Conservation (phyloP, 2,113 vertebrate genomes). For the Pedionomus torquatus region DNA sequence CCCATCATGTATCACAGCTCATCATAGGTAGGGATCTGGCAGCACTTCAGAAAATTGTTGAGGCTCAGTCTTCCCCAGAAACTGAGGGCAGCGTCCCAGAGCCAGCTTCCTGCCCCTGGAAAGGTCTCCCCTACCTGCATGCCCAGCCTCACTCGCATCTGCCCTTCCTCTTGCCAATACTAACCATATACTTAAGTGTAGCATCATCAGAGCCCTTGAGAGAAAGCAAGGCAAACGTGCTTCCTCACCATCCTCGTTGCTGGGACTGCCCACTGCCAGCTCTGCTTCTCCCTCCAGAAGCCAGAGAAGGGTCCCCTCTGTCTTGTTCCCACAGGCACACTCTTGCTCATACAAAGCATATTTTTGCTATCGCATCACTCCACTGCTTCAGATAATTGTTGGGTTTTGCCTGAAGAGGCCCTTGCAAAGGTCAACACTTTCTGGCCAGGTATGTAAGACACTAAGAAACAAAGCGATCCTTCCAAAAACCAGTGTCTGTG, state of each 20-base stretch:
- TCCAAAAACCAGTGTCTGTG: background rate
- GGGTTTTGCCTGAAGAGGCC: background rate
- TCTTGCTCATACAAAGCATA: background rate
- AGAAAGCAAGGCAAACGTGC: background rate
- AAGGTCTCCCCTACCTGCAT: background rate
- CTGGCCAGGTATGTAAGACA: background rate
- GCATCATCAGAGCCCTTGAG: background rate
- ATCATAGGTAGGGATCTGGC: background rate
- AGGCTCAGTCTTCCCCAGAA: background rate
- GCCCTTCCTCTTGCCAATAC: background rate
- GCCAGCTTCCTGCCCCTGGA: background rate
- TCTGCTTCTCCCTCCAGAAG: background rate
- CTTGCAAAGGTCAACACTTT: background rate
- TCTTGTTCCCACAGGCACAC: background rate
- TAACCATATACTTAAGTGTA: background rate
- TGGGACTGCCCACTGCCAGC: background rate
- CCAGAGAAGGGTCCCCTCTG: background rate
- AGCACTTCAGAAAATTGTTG: background rate
- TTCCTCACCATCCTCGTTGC: background rate
- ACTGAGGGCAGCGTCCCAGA: background rate
- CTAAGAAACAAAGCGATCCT: background rate
- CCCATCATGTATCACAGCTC: background rate
- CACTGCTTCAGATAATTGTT: background rate
- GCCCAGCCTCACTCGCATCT: accelerated
- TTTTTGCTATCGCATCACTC: background rate